Evolutionary conservation across 2,113 vertebrate genomes (phyloP).

Genomic region (Egretta garzetta): DNA sequence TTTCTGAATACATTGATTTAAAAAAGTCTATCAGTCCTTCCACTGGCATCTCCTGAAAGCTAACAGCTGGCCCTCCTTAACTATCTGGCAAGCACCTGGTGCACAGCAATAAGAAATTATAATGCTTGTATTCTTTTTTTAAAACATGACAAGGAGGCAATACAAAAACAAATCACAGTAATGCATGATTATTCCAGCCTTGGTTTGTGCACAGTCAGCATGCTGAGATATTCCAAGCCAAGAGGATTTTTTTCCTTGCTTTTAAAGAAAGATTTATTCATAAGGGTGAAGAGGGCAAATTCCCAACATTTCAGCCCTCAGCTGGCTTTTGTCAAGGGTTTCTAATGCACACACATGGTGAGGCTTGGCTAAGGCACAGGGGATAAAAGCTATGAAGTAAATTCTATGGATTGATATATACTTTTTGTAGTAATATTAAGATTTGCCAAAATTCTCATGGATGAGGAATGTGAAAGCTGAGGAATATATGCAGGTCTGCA

Average conservation of each 20-base stretch:
- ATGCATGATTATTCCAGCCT: conserved; percentile 1
- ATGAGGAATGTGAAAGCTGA: conserved; percentile 36
- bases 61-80: conserved; percentile 4
- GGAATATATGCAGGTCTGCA: background rate
- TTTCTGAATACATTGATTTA: background rate
- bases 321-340: conserved; percentile 61
- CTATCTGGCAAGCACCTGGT: conserved; percentile 13
- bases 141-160: conserved; percentile 40
- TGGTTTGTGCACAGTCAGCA: conserved; percentile 61
- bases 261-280: conserved; percentile 63
- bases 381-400: background rate
- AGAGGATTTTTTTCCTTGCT: conserved; percentile 16
- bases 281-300: conserved; percentile 58
- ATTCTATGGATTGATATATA: conserved; percentile 31
- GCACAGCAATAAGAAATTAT: background rate
- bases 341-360: conserved; percentile 20
- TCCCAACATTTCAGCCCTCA: conserved; percentile 54
- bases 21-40: background rate
- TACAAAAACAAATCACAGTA: conserved; percentile 62
- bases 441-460: conserved; percentile 7
- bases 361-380: conserved; percentile 14
- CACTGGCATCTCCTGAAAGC: background rate
- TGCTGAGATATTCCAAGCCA: conserved; percentile 47
- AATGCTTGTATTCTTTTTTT: conserved; percentile 8
- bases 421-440: background rate